Evolutionary conservation across 53 echinoderm and acorn worm genomes (phyloP).

Genomic region (Echinarachnius parma): DNA sequence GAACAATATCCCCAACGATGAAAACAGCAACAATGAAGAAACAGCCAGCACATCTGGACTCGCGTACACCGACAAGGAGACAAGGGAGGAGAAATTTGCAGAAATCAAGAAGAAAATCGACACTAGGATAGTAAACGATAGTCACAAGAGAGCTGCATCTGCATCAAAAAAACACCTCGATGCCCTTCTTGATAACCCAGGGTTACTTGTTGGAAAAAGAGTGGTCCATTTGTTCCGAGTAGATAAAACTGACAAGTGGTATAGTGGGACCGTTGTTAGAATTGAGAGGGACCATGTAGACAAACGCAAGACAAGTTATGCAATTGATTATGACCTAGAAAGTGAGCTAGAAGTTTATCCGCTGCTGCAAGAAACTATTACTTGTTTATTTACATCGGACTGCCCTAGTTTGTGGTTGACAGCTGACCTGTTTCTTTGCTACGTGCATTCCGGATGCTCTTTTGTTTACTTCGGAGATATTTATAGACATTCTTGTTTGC

Average conservation of each 20-base stretch:
- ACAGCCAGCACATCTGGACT: neutral
- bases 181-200: neutral
- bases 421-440: too few relatives aligned
- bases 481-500: too few relatives aligned
- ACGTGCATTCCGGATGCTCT: too few relatives aligned
- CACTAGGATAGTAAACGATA: neutral
- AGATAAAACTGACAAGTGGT: conserved; percentile 20
- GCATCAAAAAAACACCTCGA: conserved; percentile 19
- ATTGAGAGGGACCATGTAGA: conserved; percentile 9
- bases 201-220: conserved; percentile 22
- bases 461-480: too few relatives aligned
- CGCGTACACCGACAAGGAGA: neutral
- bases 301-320: conserved; percentile 18
- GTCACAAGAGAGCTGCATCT: conserved; percentile 21
- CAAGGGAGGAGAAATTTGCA: neutral
- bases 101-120: conserved; percentile 8
- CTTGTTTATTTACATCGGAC: too few relatives aligned
- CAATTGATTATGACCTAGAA: conserved; percentile 32
- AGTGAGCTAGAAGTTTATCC: conserved; percentile 36
- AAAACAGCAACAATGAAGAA: neutral
- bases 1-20: conserved; percentile 5
- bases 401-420: too few relatives aligned
- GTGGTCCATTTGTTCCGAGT: conserved; percentile 23
- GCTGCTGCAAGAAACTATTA: conserved; percentile 32
- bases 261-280: conserved; percentile 23